A percentile compares a stretch with the other conserved stretches of the same genome.
Evolutionary conservation across 2,113 vertebrate species (phyloP).

Genomic region (Corythoichthys intestinalis): DNA sequence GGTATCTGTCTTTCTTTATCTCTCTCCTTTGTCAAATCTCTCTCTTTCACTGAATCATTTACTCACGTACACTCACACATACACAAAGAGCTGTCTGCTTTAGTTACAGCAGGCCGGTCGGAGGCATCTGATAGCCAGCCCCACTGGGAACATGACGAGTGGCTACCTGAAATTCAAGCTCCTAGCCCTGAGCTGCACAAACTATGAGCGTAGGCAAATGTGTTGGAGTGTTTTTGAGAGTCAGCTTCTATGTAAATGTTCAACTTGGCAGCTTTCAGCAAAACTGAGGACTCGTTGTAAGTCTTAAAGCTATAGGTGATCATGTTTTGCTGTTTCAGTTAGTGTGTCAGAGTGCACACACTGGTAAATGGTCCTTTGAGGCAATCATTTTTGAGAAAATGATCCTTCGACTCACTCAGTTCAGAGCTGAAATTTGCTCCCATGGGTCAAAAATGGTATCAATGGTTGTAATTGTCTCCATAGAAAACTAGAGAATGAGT

Average conservation of each 20-base stretch:
- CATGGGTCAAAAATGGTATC: no score
- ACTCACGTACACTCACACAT: slow-evolving; percentile 10
- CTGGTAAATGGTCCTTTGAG: slow-evolving; percentile 5
- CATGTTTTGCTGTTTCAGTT: background rate
- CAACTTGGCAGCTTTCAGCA: slow-evolving; percentile 12
- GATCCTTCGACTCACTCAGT: slow-evolving; percentile 9
- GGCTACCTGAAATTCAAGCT: slow-evolving; percentile 59
- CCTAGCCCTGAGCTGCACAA: slow-evolving; percentile 20
- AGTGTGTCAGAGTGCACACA: background rate
- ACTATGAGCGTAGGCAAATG: slow-evolving; percentile 6
- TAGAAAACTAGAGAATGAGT: no score
- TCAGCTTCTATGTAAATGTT: slow-evolving; percentile 1
- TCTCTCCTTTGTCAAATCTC: background rate
- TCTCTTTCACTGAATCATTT: background rate
- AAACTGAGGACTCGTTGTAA: slow-evolving; percentile 8
- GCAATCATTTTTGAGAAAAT: slow-evolving; percentile 21
- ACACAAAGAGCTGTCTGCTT: slow-evolving; percentile 36
- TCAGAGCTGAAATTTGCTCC: no score
- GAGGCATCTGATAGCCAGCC: slow-evolving; percentile 64
- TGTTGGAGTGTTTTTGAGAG: slow-evolving; percentile 3
- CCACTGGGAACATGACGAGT: slow-evolving; percentile 48
- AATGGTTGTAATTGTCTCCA: no score
- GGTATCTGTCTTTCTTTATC: slow-evolving; percentile 3
- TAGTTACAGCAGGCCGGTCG: slow-evolving; percentile 60
- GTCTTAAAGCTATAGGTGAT: slow-evolving; percentile 14